These are phyloP conservation scores for Meghimatium bilineatum DNA, from an alignment of 2,888 invertebrate genomes.

Conservation along the genomic window DNA sequence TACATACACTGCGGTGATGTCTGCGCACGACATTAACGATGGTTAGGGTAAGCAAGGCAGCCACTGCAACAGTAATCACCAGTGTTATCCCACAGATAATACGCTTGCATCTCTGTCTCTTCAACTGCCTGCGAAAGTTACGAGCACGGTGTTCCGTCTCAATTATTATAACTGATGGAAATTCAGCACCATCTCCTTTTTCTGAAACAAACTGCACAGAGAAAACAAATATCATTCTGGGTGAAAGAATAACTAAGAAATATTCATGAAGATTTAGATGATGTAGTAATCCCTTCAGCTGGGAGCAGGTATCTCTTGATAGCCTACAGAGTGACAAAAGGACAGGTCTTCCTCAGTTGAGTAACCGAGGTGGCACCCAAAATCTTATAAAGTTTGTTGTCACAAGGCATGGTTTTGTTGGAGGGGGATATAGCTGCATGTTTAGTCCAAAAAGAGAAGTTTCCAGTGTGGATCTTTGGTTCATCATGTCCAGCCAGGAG, in stretches of 20 bases:
- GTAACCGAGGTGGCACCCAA: no score
- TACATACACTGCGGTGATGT: conserved; percentile 44
- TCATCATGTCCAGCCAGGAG: no score
- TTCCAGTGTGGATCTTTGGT: no score
- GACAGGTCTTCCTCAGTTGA: no score
- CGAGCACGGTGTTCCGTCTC: conserved; percentile 34
- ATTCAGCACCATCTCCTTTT: conserved; percentile 35
- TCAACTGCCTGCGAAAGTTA: background rate
- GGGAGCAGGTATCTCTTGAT: no score
- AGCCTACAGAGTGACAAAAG: no score
- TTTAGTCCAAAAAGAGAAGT: no score
- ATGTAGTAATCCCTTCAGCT: no score
- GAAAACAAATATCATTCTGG: background rate
- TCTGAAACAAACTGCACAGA: conserved; percentile 18
- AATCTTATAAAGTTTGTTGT: no score
- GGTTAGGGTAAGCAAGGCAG: conserved; percentile 41
- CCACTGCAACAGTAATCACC: conserved; percentile 35
- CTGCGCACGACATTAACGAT: conserved; percentile 42
- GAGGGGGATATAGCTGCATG: no score
- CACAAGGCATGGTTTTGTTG: no score
- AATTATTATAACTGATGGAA: conserved; percentile 31
- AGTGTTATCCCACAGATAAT: conserved; percentile 26
- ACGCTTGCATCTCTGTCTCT: background rate
- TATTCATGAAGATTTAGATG: no score
- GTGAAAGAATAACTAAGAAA: background rate